These are phyloP conservation scores for Karalla daura DNA, from an alignment of 2,797 vertebrate genomes.

Conservation along the genomic window DNA sequence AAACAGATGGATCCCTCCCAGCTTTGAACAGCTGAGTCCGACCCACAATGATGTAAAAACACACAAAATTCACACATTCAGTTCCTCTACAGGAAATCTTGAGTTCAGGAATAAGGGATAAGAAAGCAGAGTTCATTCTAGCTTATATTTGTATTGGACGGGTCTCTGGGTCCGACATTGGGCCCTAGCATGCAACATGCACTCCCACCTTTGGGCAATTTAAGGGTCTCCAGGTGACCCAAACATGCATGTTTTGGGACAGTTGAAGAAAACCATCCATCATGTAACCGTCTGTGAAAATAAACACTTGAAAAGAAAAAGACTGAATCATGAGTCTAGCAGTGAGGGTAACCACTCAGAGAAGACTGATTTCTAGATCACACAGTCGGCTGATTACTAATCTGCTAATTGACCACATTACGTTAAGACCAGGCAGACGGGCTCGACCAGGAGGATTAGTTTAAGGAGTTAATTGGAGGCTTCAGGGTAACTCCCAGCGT, in stretches of 20 bases:
- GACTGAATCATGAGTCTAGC: too few relatives aligned
- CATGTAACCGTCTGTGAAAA: too few relatives aligned
- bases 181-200: too few relatives aligned
- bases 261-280: too few relatives aligned
- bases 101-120: neutral
- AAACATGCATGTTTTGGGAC: too few relatives aligned
- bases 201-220: too few relatives aligned
- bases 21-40: neutral
- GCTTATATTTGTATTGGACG: too few relatives aligned
- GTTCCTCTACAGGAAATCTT: neutral
- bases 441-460: slow-evolving; percentile 38
- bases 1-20: neutral
- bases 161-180: too few relatives aligned
- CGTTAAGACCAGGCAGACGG: slow-evolving; percentile 42
- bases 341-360: slow-evolving; percentile 13
- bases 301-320: too few relatives aligned
- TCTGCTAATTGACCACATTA: slow-evolving; percentile 44
- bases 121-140: too few relatives aligned
- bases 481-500: slow-evolving; percentile 42
- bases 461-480: slow-evolving; percentile 59
- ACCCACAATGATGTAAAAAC: neutral
- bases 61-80: neutral
- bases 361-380: slow-evolving; percentile 34
- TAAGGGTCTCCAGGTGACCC: too few relatives aligned
- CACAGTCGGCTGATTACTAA: slow-evolving; percentile 26